These are phyloP conservation scores for Heliconius ismenius DNA, from an alignment of 2,888 invertebrate species.

Conservation along the genomic window DNA sequence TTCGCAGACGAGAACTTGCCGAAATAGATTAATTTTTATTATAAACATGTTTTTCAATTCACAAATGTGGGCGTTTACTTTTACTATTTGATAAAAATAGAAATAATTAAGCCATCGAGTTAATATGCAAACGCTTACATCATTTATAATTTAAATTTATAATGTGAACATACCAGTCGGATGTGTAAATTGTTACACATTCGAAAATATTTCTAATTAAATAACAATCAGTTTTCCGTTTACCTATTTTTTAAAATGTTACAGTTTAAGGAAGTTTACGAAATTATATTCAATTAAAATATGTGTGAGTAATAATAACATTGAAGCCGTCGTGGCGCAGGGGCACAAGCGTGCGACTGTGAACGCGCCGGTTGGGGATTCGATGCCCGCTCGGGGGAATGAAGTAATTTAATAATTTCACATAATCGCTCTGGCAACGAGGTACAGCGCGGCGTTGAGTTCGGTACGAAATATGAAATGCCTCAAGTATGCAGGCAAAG, in stretches of 20 bases:
- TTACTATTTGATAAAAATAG: background rate
- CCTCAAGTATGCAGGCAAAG: no score
- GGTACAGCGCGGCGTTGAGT: no score
- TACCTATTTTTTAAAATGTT: background rate
- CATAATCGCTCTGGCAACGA: no score
- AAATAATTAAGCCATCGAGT: background rate
- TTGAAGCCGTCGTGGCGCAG: no score
- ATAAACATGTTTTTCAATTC: background rate
- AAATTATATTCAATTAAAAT: no score
- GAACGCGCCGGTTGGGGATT: no score
- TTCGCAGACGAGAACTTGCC: background rate
- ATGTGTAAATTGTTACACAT: background rate
- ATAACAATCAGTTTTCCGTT: background rate
- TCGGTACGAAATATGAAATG: no score
- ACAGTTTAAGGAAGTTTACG: no score
- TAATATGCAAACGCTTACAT: background rate
- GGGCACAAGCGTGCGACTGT: no score
- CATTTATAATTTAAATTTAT: background rate
- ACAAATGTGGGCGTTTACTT: background rate
- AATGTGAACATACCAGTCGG: background rate
- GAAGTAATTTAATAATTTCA: no score
- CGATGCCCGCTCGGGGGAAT: no score
- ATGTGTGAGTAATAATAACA: no score
- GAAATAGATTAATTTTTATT: constrained; percentile 5
- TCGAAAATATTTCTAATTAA: background rate